These are phyloP conservation scores for Cantharis rufa DNA, from an alignment of 2,888 invertebrate species.

Conservation along the genomic window DNA sequence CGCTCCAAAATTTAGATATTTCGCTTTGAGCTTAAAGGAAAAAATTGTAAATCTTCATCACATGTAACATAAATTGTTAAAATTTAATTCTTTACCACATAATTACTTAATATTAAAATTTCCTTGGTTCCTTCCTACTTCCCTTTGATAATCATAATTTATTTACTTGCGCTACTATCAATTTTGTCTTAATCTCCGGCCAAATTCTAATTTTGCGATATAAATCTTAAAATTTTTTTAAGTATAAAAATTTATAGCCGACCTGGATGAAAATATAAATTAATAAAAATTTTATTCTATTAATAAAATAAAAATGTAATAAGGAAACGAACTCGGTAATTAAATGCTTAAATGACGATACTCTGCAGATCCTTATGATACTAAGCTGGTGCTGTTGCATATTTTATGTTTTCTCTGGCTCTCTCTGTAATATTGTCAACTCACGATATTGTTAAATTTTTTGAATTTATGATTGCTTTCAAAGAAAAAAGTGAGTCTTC, in stretches of 20 bases:
- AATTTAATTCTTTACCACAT: background rate
- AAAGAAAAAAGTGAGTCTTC: conserved; percentile 9
- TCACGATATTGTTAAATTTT: background rate
- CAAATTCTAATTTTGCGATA: background rate
- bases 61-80: background rate
- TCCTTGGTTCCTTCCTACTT: conserved; percentile 16
- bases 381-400: background rate
- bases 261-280: background rate
- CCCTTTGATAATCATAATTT: conserved; percentile 17
- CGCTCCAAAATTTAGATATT: background rate
- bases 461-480: background rate
- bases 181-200: conserved; percentile 13
- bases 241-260: background rate
- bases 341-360: background rate
- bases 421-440: background rate
- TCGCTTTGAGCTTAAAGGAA: background rate
- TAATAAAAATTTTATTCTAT: background rate
- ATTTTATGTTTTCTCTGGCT: background rate
- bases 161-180: conserved; percentile 11
- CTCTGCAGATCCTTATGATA: background rate
- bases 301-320: background rate
- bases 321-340: background rate
- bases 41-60: background rate
- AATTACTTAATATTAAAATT: conserved; percentile 20
- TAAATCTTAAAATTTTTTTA: background rate